Conservation (phyloP, 2,888 invertebrate genomes). For the Habrosyne pyritoides region DNA sequence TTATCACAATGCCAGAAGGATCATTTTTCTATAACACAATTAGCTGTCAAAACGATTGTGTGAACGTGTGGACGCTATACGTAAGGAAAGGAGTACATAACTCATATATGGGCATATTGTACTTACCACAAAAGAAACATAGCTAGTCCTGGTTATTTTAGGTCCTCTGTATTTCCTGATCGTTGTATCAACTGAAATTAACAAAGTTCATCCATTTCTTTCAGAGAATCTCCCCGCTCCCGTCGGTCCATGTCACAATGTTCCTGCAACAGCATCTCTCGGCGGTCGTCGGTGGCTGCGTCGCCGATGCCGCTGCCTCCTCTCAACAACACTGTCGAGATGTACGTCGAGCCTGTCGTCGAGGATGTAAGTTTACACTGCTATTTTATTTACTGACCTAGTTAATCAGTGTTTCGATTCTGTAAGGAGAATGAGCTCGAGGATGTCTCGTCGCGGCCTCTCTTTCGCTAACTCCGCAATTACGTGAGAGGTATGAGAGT, state of each 20-base stretch:
- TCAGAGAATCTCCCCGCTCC: slow-evolving; percentile 80
- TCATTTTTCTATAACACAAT: too few relatives aligned
- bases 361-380: slow-evolving; percentile 78
- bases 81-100: too few relatives aligned
- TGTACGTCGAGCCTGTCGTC: slow-evolving; percentile 80
- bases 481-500: too few relatives aligned
- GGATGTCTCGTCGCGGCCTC: too few relatives aligned
- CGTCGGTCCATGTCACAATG: slow-evolving; percentile 79
- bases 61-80: too few relatives aligned
- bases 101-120: too few relatives aligned
- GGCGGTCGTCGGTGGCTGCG: slow-evolving; percentile 72
- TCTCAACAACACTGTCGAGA: slow-evolving; percentile 80
- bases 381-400: background rate
- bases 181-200: background rate
- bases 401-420: too few relatives aligned
- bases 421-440: too few relatives aligned
- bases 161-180: background rate
- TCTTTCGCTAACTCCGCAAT: too few relatives aligned
- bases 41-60: too few relatives aligned
- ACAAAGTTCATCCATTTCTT: slow-evolving; percentile 25
- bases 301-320: slow-evolving; percentile 70
- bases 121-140: too few relatives aligned
- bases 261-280: slow-evolving; percentile 75
- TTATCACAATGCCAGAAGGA: too few relatives aligned
- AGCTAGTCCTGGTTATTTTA: background rate